A percentile compares a stretch with the other conserved stretches of the same genome.
Evolutionary conservation across 2,888 invertebrate genomes (phyloP).

Genomic region (Spisula solida): DNA sequence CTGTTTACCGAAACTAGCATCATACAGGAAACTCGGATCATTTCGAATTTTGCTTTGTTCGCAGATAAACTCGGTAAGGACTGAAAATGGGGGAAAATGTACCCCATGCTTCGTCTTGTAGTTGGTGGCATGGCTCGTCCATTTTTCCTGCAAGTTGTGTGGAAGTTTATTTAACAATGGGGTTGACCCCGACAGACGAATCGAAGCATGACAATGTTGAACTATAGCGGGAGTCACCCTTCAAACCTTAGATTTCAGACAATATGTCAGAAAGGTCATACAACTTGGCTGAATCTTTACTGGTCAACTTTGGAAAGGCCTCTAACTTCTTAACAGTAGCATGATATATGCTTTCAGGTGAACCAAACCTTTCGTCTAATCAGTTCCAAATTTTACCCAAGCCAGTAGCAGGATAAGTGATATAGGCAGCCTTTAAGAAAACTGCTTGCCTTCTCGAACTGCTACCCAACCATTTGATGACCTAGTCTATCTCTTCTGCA

Average conservation of each 20-base stretch:
- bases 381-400: conserved; percentile 37
- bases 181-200: conserved; percentile 14
- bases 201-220: conserved; percentile 32
- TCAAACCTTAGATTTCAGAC: conserved; percentile 26
- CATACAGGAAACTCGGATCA: conserved; percentile 52
- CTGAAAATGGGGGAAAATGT: conserved; percentile 28
- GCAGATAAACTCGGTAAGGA: conserved; percentile 25
- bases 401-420: not conserved
- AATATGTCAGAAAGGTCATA: conserved; percentile 33
- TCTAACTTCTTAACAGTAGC: conserved; percentile 36
- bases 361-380: conserved; percentile 48
- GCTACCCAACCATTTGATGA: conserved; percentile 59
- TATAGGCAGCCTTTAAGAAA: conserved; percentile 51
- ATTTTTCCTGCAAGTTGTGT: conserved; percentile 34
- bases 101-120: conserved; percentile 23
- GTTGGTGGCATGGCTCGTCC: conserved; percentile 20
- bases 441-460: conserved; percentile 46
- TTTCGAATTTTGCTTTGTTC: conserved; percentile 33
- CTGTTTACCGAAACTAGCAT: too few relatives aligned
- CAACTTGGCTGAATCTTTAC: not conserved
- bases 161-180: conserved; percentile 36
- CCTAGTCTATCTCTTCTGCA: conserved; percentile 51
- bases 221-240: not conserved
- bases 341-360: conserved; percentile 44
- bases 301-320: conserved; percentile 40